Evolutionary conservation across 2,888 invertebrate species (phyloP), one percentile per base, ranked within the genome.

Genomic region (Euzophera pinguis): DNA sequence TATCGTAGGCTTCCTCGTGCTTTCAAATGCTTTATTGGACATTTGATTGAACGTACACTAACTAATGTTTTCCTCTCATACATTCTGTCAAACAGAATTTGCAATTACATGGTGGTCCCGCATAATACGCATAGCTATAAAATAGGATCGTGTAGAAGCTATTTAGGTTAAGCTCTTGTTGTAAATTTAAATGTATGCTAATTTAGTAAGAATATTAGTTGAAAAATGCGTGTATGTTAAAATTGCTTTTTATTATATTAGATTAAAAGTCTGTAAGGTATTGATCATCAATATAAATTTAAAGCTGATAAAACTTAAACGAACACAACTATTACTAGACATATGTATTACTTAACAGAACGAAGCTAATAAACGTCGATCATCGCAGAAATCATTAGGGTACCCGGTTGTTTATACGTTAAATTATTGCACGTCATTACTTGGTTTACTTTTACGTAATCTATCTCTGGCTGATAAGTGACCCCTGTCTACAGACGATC

Each of bases 351-450:
- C 16, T 9, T 16, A 37, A 39, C 39, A 16, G 9, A 48, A 50
- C 38, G 39, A 32, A 39, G 49, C 14, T 14, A 32, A 10, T 56
- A 62, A 62, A 60, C 58, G 56, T 59, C 56, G 49, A 37, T 49
- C 58, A 67, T 69, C 60, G 59, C 49, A 56, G 56, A 55, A 59
- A 50, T 60, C 58, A 70, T 68, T 66, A 64, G 27, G 3, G 13
- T 50, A 14, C 16, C 16, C 10, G n/a, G 27, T 22, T 10, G 35
- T 41, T 47, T 34, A 50, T 59, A 59, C 62, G 64, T 65, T 64
- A 63, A 71, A 62, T 63, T 64, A 71, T 67, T 61, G 57, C 57
- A 54, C 58, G 68, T 65, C 67, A 68, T 70, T 67, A 73, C n/a
- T n/a, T 55, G 63, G 62, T 65, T 67, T 67, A 60, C 58, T 65